phyloP scores from a whole-genome alignment of 2,113 vertebrate genomes.

The Ceratotherium simum region DNA sequence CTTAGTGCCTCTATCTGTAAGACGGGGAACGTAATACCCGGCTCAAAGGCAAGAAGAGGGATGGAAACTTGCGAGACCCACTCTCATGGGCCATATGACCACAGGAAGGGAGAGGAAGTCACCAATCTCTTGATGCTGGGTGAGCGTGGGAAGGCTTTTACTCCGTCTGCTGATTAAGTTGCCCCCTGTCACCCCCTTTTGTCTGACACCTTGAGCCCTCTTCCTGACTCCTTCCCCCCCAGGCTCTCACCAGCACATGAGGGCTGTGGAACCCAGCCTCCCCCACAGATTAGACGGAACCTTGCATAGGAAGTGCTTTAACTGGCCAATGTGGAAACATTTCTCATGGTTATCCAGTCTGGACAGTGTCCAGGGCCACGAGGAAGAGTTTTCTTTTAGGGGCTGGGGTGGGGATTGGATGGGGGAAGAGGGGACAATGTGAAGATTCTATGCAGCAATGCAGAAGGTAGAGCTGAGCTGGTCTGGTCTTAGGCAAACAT shows the following conservation, averaged over 20 bases:
- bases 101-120: background rate
- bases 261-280: background rate
- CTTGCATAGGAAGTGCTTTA: background rate
- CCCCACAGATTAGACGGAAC: background rate
- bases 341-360: background rate
- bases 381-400: background rate
- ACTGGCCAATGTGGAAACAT: background rate
- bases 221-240: background rate
- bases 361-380: background rate
- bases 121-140: background rate
- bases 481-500: background rate
- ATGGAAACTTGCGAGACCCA: background rate
- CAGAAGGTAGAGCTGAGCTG: background rate
- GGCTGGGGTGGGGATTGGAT: background rate
- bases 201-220: background rate
- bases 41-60: background rate
- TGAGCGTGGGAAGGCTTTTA: background rate
- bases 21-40: background rate
- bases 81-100: background rate
- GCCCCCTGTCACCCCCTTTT: background rate
- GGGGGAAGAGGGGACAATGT: background rate
- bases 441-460: background rate
- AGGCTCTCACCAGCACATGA: background rate
- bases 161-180: background rate
- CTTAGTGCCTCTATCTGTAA: background rate